phyloP scores from a whole-genome alignment of 2,888 invertebrate species.

The Ferrisia virgata region DNA sequence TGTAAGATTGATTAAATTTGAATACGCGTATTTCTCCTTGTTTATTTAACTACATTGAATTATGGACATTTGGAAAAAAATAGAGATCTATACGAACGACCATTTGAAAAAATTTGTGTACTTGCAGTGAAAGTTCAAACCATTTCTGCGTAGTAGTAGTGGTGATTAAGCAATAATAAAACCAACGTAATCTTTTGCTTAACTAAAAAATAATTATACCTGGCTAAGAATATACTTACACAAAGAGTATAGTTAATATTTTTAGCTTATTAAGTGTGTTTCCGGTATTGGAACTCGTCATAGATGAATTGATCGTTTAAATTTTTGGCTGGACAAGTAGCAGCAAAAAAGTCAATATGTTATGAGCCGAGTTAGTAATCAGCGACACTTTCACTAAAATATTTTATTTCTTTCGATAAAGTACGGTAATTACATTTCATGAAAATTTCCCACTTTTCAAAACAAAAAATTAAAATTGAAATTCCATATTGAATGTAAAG shows the following conservation, averaged over 20 bases:
- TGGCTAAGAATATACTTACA: not conserved
- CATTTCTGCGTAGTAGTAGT: not conserved
- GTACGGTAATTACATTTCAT: not conserved
- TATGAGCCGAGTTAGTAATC: not conserved
- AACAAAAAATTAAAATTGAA: not conserved
- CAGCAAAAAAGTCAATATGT: not conserved
- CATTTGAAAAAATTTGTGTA: not conserved
- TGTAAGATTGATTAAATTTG: not conserved
- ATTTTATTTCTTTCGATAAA: not conserved
- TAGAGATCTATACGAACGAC: not conserved
- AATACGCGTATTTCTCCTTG: not conserved
- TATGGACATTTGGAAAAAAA: not conserved
- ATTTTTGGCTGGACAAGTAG: not conserved
- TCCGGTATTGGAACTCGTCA: slow-evolving; percentile 5
- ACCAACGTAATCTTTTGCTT: not conserved
- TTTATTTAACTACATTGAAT: not conserved
- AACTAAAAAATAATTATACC: not conserved
- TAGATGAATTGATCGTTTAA: not conserved
- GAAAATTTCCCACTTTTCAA: not conserved
- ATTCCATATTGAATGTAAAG: not conserved
- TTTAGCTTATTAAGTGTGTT: not conserved
- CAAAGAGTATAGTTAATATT: not conserved
- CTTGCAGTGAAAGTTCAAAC: not conserved
- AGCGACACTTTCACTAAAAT: not conserved
- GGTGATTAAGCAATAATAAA: not conserved